Evolutionary conservation across 2,113 vertebrate genomes (phyloP), one percentile per base, ranked within the genome.

Genomic region (Suricata suricatta): DNA sequence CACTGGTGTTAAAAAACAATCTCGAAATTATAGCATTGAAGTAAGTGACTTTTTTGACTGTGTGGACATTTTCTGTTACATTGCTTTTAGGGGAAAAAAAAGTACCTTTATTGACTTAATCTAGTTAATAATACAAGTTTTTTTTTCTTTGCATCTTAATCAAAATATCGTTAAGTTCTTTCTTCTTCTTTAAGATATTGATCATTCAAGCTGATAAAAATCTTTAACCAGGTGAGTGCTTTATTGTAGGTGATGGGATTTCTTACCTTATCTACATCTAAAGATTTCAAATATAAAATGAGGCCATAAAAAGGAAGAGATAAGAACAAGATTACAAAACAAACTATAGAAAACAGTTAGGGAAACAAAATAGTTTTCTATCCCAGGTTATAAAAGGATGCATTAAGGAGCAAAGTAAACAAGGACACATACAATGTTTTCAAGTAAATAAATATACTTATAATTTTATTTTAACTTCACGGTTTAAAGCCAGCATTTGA

Each of bases 371-470:
- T 29, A 1, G 35, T 81, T 85, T 87, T 44, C 0, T 81, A 8
- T 83, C 25, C 27, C 82, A 21, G 23, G 82, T 83, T 1, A 27
- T 69, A 79, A 72, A 90, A 71, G 23, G 13, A 6, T 86, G 11
- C 5, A 57, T 94, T 76, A 81, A 80, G 47, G 10, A n/a, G 44
- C 71, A 96, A 86, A 96, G 63, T 93, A 27, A 94, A 93, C 17
- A 92, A 96, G 60, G 16, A 87, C 16, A 72, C 68, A 88, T 25
- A 72, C 31, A 72, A 9, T 86, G n/a, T 60, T 77, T 74, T 88
- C 79, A 63, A 71, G 12, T 84, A 76, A 96, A 96, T 97, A 98
- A 95, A 93, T 81, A 94, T 66, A 96, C 54, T 96, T 88, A 72
- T 71, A 90, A 15, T 72, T 96, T 98, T 96, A 97, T 95, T 97